Base-by-base conservation (phyloP, 2,888 invertebrate species). In the Ectemnius cavifrons region DNA sequence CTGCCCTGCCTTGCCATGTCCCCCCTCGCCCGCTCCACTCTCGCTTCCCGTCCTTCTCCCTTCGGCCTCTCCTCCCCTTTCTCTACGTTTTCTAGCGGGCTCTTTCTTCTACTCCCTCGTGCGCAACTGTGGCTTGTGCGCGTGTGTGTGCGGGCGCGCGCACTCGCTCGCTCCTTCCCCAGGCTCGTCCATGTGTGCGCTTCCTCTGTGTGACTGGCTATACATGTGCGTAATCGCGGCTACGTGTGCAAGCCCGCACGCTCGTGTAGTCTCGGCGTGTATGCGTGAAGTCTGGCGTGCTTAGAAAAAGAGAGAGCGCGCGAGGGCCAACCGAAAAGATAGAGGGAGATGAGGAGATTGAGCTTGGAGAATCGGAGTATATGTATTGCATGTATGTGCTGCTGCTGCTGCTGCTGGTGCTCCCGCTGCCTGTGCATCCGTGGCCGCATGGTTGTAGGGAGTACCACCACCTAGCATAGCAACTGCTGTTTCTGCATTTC, bases 401-500 rank as follows among this genome's bases (percentile, higher is more conserved):
- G 23, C 23, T 23, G 23, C 23, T 23, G 74, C 47, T 6, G 37
- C 37, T 37, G 37, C 37, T 37, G 37, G 37, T 37, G 37, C 37
- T 37, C 37, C 37, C 37, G 37, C 8, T 37, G 37, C 37, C 37
- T 37, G 66, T 74, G 71, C 52, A 52, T 52, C 52, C 52, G 52
- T 52, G 52, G n/a, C 16, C 52, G 52, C 52, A 5, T 73, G 72
- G 73, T 81, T 64, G 79, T 78, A 83, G 85, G 85, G 87, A 87
- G 86, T 84, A 86, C 85, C 85, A 86, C 85, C 85, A 87, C 84
- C 88, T 88, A 89, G 89, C 89, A 88, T 89, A 89, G 90, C 90
- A 90, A 90, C 89, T 89, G 90, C 89, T 89, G 89, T 87, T 89
- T 89, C 87, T 89, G 89, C 89, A 90, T 89, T 89, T 89, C 89